These are phyloP conservation scores for Neoaliturus tenellus DNA, from an alignment of 2,888 invertebrate species.

Conservation along the genomic window DNA sequence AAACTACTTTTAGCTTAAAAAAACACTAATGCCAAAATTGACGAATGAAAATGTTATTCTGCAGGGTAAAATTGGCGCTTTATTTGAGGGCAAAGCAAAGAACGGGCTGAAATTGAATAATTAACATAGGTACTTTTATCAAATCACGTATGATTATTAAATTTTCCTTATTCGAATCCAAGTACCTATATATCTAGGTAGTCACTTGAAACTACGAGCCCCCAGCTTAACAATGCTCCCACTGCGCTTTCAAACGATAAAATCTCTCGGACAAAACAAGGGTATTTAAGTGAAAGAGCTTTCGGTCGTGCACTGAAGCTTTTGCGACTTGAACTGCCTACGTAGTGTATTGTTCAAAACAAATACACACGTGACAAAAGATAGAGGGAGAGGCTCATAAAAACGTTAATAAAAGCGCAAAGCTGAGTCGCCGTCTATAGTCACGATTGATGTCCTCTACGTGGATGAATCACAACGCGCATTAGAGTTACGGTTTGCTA, in stretches of 20 bases:
- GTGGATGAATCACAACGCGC: not conserved
- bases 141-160: no score
- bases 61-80: no score
- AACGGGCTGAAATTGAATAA: no score
- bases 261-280: not conserved
- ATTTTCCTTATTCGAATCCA: no score
- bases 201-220: no score
- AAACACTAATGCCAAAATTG: no score
- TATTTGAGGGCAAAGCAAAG: no score
- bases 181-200: no score
- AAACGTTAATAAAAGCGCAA: conserved; percentile 2
- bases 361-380: not conserved
- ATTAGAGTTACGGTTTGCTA: not conserved
- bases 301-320: not conserved
- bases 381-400: not conserved
- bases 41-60: no score
- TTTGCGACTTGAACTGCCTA: not conserved
- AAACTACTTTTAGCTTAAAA: no score
- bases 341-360: not conserved
- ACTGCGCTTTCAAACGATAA: not conserved
- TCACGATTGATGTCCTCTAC: not conserved
- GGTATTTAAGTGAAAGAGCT: not conserved
- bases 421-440: not conserved
- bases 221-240: no score
- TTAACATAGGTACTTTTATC: no score